Percentiles rank a stretch among this genome's conserved stretches.
phyloP scores from a whole-genome alignment of 2,113 vertebrate species.

The Cyphomyrus discorhynchus region DNA sequence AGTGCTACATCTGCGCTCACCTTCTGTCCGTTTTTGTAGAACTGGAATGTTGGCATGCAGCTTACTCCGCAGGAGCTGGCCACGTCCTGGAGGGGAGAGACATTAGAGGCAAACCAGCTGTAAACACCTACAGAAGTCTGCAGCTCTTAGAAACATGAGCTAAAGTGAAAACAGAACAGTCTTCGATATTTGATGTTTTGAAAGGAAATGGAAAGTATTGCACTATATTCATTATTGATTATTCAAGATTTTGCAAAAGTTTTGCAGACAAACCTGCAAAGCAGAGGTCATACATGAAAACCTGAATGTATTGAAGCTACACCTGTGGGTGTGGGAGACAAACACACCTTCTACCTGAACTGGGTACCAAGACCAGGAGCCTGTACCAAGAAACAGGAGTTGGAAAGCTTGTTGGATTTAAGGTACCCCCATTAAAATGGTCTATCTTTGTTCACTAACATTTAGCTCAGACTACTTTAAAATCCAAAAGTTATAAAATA shows the following conservation, averaged over 20 bases:
- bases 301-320: background rate
- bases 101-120: background rate
- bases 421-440: background rate
- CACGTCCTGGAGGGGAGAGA: conserved; percentile 58
- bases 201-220: background rate
- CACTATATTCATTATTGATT: background rate
- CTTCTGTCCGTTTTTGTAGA: conserved; percentile 69
- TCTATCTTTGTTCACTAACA: background rate
- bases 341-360: background rate
- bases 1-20: conserved; percentile 40
- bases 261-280: background rate
- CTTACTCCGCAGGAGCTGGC: conserved; percentile 68
- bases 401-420: background rate
- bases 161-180: background rate
- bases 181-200: background rate
- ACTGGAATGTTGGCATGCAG: conserved; percentile 84
- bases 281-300: background rate
- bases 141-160: background rate
- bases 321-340: background rate
- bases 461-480: background rate
- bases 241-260: background rate
- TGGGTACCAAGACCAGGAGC: background rate
- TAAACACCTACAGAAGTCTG: background rate
- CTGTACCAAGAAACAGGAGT: background rate
- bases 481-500: background rate